Conservation (phyloP, 2,888 invertebrate genomes). For the Galerucella calmariensis region DNA sequence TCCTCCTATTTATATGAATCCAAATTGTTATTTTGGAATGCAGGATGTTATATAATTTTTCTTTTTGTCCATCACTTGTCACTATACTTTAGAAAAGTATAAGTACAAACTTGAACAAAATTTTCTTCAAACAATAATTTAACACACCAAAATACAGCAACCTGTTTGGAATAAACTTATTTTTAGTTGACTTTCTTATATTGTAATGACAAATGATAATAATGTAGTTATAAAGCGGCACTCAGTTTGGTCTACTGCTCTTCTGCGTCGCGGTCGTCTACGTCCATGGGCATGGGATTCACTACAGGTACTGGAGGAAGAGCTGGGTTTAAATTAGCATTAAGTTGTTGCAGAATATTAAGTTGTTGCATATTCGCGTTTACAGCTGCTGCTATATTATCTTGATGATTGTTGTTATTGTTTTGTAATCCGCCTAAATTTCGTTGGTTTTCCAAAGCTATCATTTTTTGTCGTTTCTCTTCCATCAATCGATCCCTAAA, state of each 20-base stretch:
- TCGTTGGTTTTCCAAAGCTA: slow-evolving; percentile 68
- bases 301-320: slow-evolving; percentile 53
- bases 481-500: slow-evolving; percentile 76
- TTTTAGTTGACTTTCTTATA: no score
- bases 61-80: no score
- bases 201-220: neutral
- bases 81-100: no score
- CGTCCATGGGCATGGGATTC: slow-evolving; percentile 51
- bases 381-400: slow-evolving; percentile 56
- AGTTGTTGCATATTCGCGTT: slow-evolving; percentile 62
- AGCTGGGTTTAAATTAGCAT: slow-evolving; percentile 60
- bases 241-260: slow-evolving; percentile 4
- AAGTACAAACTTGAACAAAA: no score
- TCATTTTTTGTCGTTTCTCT: slow-evolving; percentile 84
- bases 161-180: no score
- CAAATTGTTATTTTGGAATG: no score
- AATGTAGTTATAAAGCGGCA: neutral
- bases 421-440: slow-evolving; percentile 57
- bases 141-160: no score
- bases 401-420: slow-evolving; percentile 47
- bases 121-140: no score
- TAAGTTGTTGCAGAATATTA: slow-evolving; percentile 63
- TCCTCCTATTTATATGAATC: no score
- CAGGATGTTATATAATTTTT: no score
- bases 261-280: slow-evolving; percentile 37